These are phyloP conservation scores for Nymphicus hollandicus DNA, from an alignment of 2,113 vertebrate genomes.

Conservation along the genomic window DNA sequence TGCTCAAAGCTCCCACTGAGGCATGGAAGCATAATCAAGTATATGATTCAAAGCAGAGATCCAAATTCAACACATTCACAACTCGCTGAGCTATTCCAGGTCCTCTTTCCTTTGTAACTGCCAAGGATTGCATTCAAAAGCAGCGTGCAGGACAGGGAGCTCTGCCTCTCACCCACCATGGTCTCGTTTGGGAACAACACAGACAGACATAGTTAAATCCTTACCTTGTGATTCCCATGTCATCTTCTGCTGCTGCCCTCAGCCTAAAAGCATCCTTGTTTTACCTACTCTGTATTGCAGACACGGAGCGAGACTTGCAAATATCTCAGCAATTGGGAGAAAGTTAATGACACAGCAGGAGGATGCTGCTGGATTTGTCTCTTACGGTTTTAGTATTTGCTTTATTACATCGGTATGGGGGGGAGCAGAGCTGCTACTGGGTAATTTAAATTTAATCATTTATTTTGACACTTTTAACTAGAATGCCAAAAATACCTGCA, in stretches of 20 bases:
- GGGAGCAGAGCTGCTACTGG: not conserved
- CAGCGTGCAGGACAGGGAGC: accelerated
- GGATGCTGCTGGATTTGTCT: not conserved
- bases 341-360: conserved; percentile 19
- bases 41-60: not conserved
- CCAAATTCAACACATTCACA: accelerated
- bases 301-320: not conserved
- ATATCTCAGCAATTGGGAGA: not conserved
- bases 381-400: not conserved
- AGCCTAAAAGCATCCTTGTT: not conserved
- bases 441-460: conserved; percentile 37
- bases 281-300: not conserved
- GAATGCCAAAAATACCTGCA: conserved; percentile 18
- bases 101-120: not conserved
- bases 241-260: not conserved
- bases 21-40: accelerated
- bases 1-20: not conserved
- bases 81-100: not conserved
- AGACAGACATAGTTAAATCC: not conserved
- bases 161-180: accelerated
- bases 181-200: not conserved
- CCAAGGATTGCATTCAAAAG: not conserved
- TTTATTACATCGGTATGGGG: not conserved
- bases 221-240: not conserved
- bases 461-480: conserved; percentile 55